Base-by-base conservation (phyloP, 1,140 invertebrate species). In the Anastrepha obliqua region DNA sequence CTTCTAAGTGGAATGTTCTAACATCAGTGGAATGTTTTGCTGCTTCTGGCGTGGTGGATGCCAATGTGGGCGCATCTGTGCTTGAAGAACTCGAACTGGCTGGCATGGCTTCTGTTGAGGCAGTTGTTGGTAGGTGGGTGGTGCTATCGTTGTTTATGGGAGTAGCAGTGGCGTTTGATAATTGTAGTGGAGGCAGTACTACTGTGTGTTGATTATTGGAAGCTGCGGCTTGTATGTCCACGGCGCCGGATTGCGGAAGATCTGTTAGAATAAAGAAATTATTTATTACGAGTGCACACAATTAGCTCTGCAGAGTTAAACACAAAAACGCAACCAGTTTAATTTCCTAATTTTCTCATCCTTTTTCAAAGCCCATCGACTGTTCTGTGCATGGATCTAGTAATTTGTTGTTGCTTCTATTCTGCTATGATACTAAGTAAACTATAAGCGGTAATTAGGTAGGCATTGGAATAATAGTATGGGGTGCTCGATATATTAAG, bases 1-100 rank as follows among this genome's bases (percentile, higher is more conserved):
- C 90, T 1, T 93, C 92, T 88, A 91, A 87, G 65, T 92, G 91
- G 29, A 29, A 62, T 91, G 90, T 42, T 29, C 29, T 29, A 5
- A 17, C 44, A 3, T 44, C 85, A 1, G 29, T 42, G 29, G 86
- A 17, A 0, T 65, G 29, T 58, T 87, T 87, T 42, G 20, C 29
- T n/a, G 29, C n/a, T 17, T 87, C 86, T 44, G 85, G 29, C 8
- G 59, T 17, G 20, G 39, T 42, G 8, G 59, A 60, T 9, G 58
- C 1, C 29, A 62, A 86, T 20, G 13, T 11, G 29, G 64, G 29
- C 29, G n/a, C 85, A 7, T 88, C 65, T 60, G 87, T 88, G 20
- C 51, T 86, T 42, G 64, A 7, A 29, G 81, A 29, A 47, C 6
- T 74, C 4, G 6, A 47, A 5, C 29, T 42, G 11, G 20, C 59